Conservation (phyloP, 2,113 vertebrate genomes). For the Lathamus discolor region DNA sequence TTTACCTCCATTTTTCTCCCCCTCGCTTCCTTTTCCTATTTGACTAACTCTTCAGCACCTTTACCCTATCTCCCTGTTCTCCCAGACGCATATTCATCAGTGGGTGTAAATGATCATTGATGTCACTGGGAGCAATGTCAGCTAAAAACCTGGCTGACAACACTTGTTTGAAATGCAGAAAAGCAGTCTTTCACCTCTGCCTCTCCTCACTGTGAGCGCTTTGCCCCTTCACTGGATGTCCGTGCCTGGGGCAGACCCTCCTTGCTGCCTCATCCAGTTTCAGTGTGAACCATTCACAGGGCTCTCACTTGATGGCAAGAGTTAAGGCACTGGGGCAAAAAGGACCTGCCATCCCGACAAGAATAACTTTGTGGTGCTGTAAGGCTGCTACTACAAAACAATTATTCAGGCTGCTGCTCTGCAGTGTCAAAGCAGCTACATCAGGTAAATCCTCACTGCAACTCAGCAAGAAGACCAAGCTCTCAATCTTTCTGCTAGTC, state of each 20-base stretch:
- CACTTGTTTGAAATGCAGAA: conserved; percentile 40
- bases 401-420: neutral
- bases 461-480: neutral
- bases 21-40: conserved; percentile 15
- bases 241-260: neutral
- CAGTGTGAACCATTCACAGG: neutral
- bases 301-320: neutral
- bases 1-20: conserved; percentile 22
- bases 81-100: conserved; percentile 9
- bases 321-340: neutral
- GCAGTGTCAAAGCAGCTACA: neutral
- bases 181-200: conserved; percentile 3
- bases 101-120: neutral
- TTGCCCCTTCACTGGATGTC: neutral
- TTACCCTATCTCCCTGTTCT: neutral
- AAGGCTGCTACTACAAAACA: rapidly evolving
- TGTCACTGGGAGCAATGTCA: neutral
- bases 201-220: neutral
- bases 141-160: neutral
- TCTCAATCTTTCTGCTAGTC: neutral
- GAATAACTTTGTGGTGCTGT: neutral
- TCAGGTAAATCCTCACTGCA: neutral
- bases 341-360: neutral
- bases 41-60: neutral
- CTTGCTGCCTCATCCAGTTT: neutral